Percentiles rank a stretch among this genome's conserved stretches.
These are phyloP conservation scores for Ptychodera flava DNA, from an alignment of 35 echinoderm and acorn worm species.

Conservation along the genomic window DNA sequence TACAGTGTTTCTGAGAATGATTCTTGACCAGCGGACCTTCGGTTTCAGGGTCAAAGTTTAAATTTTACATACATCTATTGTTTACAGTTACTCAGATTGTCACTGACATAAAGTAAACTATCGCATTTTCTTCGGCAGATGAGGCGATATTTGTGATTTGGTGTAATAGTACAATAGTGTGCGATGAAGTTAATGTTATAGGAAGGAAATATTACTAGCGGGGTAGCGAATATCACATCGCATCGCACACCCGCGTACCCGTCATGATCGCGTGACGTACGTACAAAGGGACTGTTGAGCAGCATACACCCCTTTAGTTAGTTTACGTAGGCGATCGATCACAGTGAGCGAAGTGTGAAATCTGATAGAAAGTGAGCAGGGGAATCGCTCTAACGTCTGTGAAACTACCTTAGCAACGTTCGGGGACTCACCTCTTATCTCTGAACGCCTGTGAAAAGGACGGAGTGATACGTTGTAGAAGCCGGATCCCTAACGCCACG, in stretches of 20 bases:
- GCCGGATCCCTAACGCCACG: neutral
- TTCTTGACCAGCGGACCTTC: too few relatives aligned
- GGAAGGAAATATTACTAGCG: neutral
- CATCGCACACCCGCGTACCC: neutral
- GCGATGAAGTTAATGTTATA: too few relatives aligned
- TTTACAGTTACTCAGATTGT: neutral
- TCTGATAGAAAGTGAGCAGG: neutral
- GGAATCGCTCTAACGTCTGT: neutral
- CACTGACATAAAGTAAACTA: neutral
- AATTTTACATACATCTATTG: neutral
- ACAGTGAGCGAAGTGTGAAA: neutral
- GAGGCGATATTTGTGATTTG: too few relatives aligned
- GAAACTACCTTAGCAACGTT: neutral
- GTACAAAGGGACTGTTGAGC: neutral
- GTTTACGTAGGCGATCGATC: neutral
- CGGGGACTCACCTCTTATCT: neutral
- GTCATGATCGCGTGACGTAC: neutral
- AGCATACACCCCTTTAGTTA: neutral
- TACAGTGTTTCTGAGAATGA: too few relatives aligned
- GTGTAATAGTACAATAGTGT: too few relatives aligned
- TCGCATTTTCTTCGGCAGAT: neutral
- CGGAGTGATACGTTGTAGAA: neutral
- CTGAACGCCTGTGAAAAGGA: neutral
- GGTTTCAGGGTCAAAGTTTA: too few relatives aligned
- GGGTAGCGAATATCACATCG: neutral